phyloP scores from a whole-genome alignment of 2,113 vertebrate species.

The Semicossyphus pulcher region DNA sequence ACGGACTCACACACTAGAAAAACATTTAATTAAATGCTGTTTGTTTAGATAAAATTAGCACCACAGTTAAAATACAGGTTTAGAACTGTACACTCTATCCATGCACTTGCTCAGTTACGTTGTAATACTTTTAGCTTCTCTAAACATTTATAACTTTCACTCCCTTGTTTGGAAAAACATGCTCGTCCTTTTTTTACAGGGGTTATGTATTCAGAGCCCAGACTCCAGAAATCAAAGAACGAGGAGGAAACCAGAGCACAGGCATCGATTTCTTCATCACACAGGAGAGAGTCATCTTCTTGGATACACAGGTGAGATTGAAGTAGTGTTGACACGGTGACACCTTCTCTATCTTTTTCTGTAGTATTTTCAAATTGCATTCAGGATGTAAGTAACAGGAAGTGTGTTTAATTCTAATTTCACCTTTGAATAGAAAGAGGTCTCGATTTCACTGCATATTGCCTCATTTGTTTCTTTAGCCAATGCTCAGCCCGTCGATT shows the following conservation, averaged over 20 bases:
- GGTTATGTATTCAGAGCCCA: slow-evolving; percentile 91
- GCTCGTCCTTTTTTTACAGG: slow-evolving; percentile 73
- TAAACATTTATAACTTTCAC: too few species aligned
- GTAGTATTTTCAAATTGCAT: background rate
- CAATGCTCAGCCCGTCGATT: slow-evolving; percentile 91
- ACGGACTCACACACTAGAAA: too few species aligned
- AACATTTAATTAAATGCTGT: too few species aligned
- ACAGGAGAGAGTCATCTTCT: slow-evolving; percentile 93
- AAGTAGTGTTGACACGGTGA: background rate
- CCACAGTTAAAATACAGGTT: too few species aligned
- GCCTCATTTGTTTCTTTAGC: slow-evolving; percentile 73
- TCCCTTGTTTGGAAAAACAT: background rate
- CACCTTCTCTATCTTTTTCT: background rate
- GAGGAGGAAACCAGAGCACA: slow-evolving; percentile 92
- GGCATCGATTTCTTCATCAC: slow-evolving; percentile 96
- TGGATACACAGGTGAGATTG: slow-evolving; percentile 90
- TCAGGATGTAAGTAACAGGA: background rate
- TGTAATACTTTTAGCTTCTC: too few species aligned
- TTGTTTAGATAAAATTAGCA: too few species aligned
- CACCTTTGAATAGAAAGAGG: background rate
- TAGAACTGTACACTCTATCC: too few species aligned
- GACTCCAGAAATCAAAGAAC: slow-evolving; percentile 92
- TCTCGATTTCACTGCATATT: background rate
- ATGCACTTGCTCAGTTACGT: too few species aligned
- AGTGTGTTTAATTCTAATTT: background rate